These are phyloP conservation scores for Urocynchramus pylzowi DNA, from an alignment of 2,113 vertebrate genomes.

Conservation along the genomic window DNA sequence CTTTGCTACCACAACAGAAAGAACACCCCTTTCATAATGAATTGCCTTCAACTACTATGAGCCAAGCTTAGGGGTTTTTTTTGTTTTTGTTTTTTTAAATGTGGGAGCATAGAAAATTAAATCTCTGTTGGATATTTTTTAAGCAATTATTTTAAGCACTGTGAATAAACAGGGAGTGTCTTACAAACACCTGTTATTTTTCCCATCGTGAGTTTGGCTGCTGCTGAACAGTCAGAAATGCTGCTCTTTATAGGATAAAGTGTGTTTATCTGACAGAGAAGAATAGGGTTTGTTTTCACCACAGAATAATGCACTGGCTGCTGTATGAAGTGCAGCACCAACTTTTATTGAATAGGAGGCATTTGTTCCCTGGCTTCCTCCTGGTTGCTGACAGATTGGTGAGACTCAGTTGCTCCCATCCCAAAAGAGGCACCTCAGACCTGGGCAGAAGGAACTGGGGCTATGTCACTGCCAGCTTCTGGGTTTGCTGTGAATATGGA, in stretches of 20 bases:
- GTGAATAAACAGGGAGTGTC: slow-evolving; percentile 61
- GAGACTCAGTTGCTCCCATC: not conserved
- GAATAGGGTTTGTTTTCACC: slow-evolving; percentile 59
- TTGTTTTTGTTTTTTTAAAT: not conserved
- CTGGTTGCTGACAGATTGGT: not conserved
- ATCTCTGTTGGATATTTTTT: slow-evolving; percentile 20
- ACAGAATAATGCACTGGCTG: slow-evolving; percentile 13
- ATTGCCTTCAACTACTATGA: slow-evolving; percentile 14
- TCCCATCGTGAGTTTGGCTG: slow-evolving; percentile 46
- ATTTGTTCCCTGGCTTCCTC: not conserved
- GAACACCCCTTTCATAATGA: slow-evolving; percentile 51
- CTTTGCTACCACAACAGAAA: slow-evolving; percentile 49
- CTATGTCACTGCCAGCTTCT: not conserved
- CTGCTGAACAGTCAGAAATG: slow-evolving; percentile 48
- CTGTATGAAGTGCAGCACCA: not conserved
- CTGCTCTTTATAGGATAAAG: slow-evolving; percentile 44
- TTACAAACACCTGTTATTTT: slow-evolving; percentile 68
- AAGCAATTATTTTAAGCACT: slow-evolving; percentile 66
- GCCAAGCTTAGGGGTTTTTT: not conserved
- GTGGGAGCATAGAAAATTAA: slow-evolving; percentile 52
- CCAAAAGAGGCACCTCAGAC: not conserved
- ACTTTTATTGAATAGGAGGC: not conserved
- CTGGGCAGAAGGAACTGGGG: not conserved
- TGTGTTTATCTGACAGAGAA: slow-evolving; percentile 45
- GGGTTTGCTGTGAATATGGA: not conserved